Conservation (phyloP, 2,888 invertebrate species). For the Psylliodes chrysocephalus region DNA sequence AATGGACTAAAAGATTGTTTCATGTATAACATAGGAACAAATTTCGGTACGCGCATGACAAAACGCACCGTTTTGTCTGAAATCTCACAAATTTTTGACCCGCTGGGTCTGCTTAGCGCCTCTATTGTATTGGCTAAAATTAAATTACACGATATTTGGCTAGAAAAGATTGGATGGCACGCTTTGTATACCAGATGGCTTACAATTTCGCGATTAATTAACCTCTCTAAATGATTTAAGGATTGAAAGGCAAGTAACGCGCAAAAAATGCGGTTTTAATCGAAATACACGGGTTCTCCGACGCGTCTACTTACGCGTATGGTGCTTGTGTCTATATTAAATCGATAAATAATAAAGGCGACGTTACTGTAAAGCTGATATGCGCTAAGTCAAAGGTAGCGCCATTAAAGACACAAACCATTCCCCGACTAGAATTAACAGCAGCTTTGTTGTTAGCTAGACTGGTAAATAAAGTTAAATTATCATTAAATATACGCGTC, state of each 20-base stretch:
- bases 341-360: no score
- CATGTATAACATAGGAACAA: neutral
- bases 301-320: constrained; percentile 15
- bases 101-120: constrained; percentile 15
- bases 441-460: constrained; percentile 5
- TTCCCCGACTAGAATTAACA: constrained; percentile 15
- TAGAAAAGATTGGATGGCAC: neutral
- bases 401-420: neutral
- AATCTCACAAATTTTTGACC: constrained; percentile 26
- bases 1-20: neutral
- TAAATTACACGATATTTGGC: constrained; percentile 19
- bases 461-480: constrained; percentile 2
- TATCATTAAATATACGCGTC: neutral
- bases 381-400: constrained; percentile 11
- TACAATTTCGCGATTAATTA: constrained; percentile 10
- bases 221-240: constrained; percentile 8
- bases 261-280: neutral
- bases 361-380: neutral
- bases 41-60: neutral
- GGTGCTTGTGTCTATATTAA: constrained; percentile 13
- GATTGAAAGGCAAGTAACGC: constrained; percentile 14
- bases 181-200: neutral
- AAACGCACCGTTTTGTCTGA: constrained; percentile 7
- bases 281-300: constrained; percentile 21
- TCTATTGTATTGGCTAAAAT: constrained; percentile 22